phyloP scores from a whole-genome alignment of 1,140 invertebrate species.

The Leptopilina boulardi region DNA sequence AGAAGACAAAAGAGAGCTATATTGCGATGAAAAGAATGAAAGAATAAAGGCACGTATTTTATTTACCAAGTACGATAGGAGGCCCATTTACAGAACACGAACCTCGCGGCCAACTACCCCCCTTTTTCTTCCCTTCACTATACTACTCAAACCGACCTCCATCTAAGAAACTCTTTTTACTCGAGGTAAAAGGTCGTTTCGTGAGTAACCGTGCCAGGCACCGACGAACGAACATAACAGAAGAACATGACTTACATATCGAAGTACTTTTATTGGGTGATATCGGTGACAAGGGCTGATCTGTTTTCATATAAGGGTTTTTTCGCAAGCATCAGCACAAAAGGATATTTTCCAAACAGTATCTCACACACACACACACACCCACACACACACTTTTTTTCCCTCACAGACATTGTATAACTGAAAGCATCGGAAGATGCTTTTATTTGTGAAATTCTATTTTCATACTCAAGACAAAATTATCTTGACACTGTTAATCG shows the following conservation, averaged over 20 bases:
- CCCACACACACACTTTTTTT: too few species aligned
- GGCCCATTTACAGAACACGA: conserved; percentile 51
- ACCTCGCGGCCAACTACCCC: conserved; percentile 41
- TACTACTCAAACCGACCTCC: conserved; percentile 36
- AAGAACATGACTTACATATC: conserved; percentile 34
- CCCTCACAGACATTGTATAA: not conserved
- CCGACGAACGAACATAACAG: conserved; percentile 34
- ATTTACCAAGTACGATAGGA: conserved; percentile 47
- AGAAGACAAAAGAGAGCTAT: not conserved
- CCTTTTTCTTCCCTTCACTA: conserved; percentile 43
- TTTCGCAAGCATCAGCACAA: not conserved
- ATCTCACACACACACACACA: too few species aligned
- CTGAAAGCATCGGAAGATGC: not conserved
- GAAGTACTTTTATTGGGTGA: conserved; percentile 44
- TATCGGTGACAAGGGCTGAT: conserved; percentile 23
- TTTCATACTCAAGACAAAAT: too few species aligned
- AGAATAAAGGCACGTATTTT: conserved; percentile 42
- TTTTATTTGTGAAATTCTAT: too few species aligned
- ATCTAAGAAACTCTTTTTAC: conserved; percentile 39
- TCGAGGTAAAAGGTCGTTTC: conserved; percentile 38
- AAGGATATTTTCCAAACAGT: not conserved
- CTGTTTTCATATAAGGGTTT: not conserved
- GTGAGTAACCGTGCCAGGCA: conserved; percentile 51
- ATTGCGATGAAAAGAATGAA: conserved; percentile 47
- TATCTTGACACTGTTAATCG: too few species aligned